Base-by-base conservation (phyloP, 2,888 invertebrate species). In the Phaonia tiefii region DNA sequence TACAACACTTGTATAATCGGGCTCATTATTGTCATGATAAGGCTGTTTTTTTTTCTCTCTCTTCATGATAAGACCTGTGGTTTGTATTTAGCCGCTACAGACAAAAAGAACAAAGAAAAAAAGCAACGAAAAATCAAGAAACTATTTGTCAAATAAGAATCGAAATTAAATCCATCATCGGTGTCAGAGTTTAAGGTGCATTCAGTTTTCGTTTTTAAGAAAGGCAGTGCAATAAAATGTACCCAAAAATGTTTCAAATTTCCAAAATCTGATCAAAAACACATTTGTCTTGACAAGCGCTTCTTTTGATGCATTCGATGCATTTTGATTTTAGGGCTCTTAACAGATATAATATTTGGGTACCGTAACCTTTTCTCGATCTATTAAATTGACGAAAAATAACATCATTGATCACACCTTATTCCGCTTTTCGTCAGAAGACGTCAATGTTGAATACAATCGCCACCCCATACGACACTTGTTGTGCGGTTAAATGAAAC, bases 261-360 rank as follows among this genome's bases (percentile, higher is more conserved):
- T 66, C 5, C 1, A 67, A 39, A 72, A 37, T 46, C 39, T 71
- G 86, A 88, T 88, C 88, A 85, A 86, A 86, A 87, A 88, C 39
- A 79, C 86, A 88, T 88, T 88, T 88, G 87, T 88, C 88, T 88
- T 86, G 70, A 80, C 17, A 70, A 54, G 71, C 66, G 75, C 77
- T 20, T 73, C 81, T 79, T 72, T 74, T 79, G 83, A 83, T 75
- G 42, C 42, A 63, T 11, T 54, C 5, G 13, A 39, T 13, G 37
- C 46, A 37, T 60, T 69, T 1, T 51, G 78, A 70, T 79, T 58
- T 44, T n/a, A n/a, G n/a, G n/a, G 54, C 72, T 79, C 71, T 70
- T n/a, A n/a, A n/a, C 20, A n/a, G 42, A 67, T 20, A 60, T 17
- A 60, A 31, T 5, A 15, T 15, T 58, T 13, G 26, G 44, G 5